Evolutionary conservation across 2,888 invertebrate species (phyloP).

Genomic region (Chesias legatella): DNA sequence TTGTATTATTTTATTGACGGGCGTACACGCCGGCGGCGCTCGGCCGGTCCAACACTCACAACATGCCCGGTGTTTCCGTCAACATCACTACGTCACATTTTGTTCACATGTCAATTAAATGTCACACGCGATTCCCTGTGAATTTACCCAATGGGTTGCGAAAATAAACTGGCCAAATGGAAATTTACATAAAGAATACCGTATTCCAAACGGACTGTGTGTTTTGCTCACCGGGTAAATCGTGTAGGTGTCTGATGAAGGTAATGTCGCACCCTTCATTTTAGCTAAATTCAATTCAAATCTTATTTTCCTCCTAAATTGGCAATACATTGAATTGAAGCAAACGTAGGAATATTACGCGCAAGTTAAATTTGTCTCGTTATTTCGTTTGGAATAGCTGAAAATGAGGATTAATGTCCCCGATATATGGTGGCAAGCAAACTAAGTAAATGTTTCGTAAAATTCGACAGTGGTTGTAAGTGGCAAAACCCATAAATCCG

Average conservation of each 20-base stretch:
- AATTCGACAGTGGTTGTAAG: conserved; percentile 51
- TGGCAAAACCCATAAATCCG: conserved; percentile 52
- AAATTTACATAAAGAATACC: conserved; percentile 72
- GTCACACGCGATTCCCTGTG: conserved; percentile 67
- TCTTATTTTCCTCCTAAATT: conserved; percentile 37
- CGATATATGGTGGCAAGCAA: conserved; percentile 9
- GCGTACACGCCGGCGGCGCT: conserved; percentile 32
- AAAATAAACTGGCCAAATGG: conserved; percentile 67
- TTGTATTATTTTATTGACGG: conserved; percentile 43
- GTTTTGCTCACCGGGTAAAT: conserved; percentile 23
- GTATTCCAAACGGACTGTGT: conserved; percentile 26
- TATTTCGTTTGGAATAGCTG: conserved; percentile 13
- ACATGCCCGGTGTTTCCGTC: conserved; percentile 50
- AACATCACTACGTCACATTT: conserved; percentile 62
- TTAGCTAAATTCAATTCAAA: conserved; percentile 33
- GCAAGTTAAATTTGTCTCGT: conserved; percentile 11
- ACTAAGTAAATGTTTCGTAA: conserved; percentile 33
- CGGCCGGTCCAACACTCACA: conserved; percentile 29
- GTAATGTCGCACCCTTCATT: conserved; percentile 21
- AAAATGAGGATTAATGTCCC: conserved; percentile 14
- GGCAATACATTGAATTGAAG: conserved; percentile 35
- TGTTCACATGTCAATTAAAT: conserved; percentile 75
- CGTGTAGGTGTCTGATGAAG: conserved; percentile 31
- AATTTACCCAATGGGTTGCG: conserved; percentile 67
- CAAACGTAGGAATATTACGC: conserved; percentile 22